phyloP scores from a whole-genome alignment of 2,888 invertebrate species.

The Sinhomidia bicolor region DNA sequence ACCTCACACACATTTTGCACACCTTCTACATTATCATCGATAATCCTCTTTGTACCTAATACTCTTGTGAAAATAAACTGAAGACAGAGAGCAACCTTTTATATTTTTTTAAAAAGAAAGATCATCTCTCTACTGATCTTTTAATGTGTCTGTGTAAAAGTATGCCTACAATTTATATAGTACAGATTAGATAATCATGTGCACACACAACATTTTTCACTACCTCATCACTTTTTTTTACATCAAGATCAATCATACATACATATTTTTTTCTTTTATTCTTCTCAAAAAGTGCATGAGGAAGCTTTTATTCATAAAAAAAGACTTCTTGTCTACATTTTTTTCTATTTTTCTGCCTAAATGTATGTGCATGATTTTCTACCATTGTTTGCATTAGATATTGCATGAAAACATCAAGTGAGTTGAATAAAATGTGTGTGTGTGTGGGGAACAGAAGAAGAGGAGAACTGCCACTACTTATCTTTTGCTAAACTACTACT shows the following conservation, averaged over 20 bases:
- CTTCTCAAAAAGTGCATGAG: constrained; percentile 21
- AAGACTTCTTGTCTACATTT: constrained; percentile 33
- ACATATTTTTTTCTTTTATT: constrained; percentile 27
- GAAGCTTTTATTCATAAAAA: neutral
- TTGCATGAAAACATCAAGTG: constrained; percentile 54
- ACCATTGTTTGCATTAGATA: constrained; percentile 63
- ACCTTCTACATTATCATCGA: neutral
- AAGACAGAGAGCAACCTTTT: neutral
- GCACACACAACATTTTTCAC: constrained; percentile 10
- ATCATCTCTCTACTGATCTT: constrained; percentile 53
- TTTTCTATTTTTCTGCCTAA: neutral
- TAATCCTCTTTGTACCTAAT: neutral
- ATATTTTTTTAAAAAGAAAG: neutral
- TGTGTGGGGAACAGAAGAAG: neutral
- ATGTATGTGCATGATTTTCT: constrained; percentile 71
- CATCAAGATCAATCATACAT: neutral
- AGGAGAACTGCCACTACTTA: constrained; percentile 6
- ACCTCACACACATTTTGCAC: neutral
- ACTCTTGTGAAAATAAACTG: constrained; percentile 11
- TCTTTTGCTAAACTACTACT: too few species aligned
- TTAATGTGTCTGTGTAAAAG: constrained; percentile 60
- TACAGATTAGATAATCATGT: neutral
- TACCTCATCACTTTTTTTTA: constrained; percentile 14
- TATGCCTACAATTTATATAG: too few species aligned
- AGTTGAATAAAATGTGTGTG: constrained; percentile 29